Conservation (phyloP, 2,888 invertebrate genomes). For the Mesochorus sp. region DNA sequence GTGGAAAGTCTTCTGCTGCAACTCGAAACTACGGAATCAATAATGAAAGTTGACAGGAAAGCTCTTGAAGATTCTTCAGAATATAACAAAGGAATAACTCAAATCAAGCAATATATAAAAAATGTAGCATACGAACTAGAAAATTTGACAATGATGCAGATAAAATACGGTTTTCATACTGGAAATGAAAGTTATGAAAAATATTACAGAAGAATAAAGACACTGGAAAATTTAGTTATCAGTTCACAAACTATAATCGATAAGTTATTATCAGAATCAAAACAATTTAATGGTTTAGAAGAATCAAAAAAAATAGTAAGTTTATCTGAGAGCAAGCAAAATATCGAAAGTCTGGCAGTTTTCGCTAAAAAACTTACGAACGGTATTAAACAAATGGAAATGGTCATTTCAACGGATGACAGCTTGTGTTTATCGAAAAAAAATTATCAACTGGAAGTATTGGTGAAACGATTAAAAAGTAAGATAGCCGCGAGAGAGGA, state of each 20-base stretch:
- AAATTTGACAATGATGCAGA: conserved; percentile 57
- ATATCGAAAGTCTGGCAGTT: conserved; percentile 23
- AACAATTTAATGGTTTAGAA: conserved; percentile 9
- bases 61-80: neutral
- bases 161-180: conserved; percentile 49
- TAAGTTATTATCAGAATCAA: conserved; percentile 42
- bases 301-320: neutral
- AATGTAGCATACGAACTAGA: conserved; percentile 61
- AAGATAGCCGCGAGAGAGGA: conserved; percentile 53
- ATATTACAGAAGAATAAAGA: conserved; percentile 59
- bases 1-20: conserved; percentile 57
- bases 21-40: conserved; percentile 25
- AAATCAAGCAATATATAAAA: conserved; percentile 53
- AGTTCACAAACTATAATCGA: conserved; percentile 49
- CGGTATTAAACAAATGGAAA: conserved; percentile 65
- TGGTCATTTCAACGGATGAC: conserved; percentile 57
- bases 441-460: conserved; percentile 65
- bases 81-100: conserved; percentile 13
- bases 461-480: conserved; percentile 48
- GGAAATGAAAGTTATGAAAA: conserved; percentile 40
- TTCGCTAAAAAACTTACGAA: conserved; percentile 60
- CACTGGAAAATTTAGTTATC: conserved; percentile 53
- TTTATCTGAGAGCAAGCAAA: neutral
- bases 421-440: conserved; percentile 50
- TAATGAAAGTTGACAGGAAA: neutral